Evolutionary conservation across 2,888 invertebrate species (phyloP), one percentile per base, ranked within the genome.

Genomic region (Agrochola lota): DNA sequence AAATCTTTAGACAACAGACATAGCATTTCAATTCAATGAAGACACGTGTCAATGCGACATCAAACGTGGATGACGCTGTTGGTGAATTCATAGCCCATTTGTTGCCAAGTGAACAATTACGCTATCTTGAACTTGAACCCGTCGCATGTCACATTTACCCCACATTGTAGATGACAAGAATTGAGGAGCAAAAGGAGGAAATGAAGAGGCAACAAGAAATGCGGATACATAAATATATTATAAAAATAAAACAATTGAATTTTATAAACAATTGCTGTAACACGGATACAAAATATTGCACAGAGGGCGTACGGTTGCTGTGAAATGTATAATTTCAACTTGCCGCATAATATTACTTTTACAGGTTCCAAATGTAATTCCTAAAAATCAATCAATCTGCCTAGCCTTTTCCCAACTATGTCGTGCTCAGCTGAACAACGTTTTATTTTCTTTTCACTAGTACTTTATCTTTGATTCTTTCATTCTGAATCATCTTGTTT

Each of bases 291-390:
- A 68, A 30, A 30, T 23, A 23, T 30, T 49, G 23, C 9, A 49
- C 23, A 49, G 2, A 49, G 26, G 49, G 49, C 1, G 0, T 49
- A 49, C 7, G 7, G 1, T 52, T 52, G 23, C 23, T 23, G 23
- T n/a, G 17, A 7, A 35, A 17, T 60, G 9, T 60, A 30, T 17
- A 1, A 20, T 1, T 35, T 17, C 3, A 30, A 15, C 70, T 4
- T 57, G n/a, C 6, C 57, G 12, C 5, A n/a, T 12, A n/a, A 3
- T 55, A 77, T 77, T 40, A 1, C 2, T 64, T 30, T 30, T 30
- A 77, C 0, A n/a, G n/a, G 64, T 78, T 72, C 20, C 20, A 6
- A 40, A 71, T 40, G 17, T 23, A 59, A 74, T 26, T 26, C 11
- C 30, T 60, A 40, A 46, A 52, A 52, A 52, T 52, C 12, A 57